Conservation (phyloP, 37 sponge, comb jelly and placozoan genomes). For the Agelas oroides region DNA sequence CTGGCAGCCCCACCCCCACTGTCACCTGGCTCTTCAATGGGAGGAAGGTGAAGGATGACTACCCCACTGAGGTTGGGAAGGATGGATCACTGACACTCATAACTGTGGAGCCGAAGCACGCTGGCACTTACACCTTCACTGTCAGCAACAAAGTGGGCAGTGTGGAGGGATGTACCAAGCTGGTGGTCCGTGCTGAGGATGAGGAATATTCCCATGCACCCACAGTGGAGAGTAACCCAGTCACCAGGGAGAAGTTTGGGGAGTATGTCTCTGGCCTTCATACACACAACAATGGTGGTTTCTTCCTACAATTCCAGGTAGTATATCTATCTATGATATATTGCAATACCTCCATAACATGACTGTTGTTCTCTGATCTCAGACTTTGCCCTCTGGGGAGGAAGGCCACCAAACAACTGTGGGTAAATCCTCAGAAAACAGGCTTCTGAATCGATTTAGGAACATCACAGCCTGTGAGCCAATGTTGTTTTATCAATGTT, state of each 20-base stretch:
- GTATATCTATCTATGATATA: not conserved
- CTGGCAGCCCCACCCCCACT: constrained; percentile 30
- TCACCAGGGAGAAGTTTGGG: constrained; percentile 26
- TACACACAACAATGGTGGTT: constrained; percentile 12
- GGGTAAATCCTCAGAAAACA: constrained; percentile 7
- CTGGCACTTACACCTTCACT: constrained; percentile 41
- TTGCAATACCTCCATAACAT: not conserved
- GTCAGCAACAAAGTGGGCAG: constrained; percentile 39
- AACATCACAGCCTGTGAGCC: constrained; percentile 53
- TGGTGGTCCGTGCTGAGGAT: constrained; percentile 21
- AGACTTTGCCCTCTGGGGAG: constrained; percentile 33
- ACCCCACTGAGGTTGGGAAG: not conserved
- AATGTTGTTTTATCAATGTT: not conserved
- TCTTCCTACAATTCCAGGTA: constrained; percentile 37
- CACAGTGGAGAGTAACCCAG: not conserved
- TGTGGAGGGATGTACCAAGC: constrained; percentile 41
- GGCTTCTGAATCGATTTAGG: constrained; percentile 42
- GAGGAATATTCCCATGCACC: not conserved
- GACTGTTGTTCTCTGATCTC: not conserved
- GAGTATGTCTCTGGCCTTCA: constrained; percentile 27
- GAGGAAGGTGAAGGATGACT: constrained; percentile 17
- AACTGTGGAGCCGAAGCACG: not conserved
- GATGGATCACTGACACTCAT: constrained; percentile 20
- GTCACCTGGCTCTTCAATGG: constrained; percentile 36
- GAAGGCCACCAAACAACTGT: not conserved